A percentile compares a stretch with the other conserved stretches of the same genome.
Conservation (phyloP, 2,888 invertebrate genomes). For the Troides aeacus region DNA sequence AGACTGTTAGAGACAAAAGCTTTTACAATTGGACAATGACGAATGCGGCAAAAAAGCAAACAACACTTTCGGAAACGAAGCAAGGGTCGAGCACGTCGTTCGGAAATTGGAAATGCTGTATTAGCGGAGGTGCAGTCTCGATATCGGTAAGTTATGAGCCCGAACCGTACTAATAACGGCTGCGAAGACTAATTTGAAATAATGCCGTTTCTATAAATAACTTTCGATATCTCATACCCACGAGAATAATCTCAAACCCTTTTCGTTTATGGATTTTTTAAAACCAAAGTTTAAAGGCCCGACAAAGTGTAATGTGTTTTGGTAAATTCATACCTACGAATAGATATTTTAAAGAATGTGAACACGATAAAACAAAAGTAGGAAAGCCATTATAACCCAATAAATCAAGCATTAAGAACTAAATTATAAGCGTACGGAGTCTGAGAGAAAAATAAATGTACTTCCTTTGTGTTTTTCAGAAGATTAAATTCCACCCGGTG, state of each 20-base stretch:
- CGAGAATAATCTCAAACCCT: background rate
- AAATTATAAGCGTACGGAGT: background rate
- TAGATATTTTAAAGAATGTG: background rate
- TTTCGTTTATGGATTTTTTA: background rate
- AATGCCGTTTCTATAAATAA: conserved; percentile 32
- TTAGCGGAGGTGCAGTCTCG: conserved; percentile 60
- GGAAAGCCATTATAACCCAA: background rate
- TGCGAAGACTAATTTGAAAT: conserved; percentile 34
- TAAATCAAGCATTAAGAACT: conserved; percentile 1
- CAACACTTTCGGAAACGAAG: conserved; percentile 44
- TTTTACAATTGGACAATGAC: conserved; percentile 70
- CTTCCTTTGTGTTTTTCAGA: conserved; percentile 20
- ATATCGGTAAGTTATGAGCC: conserved; percentile 45
- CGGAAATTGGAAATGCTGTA: conserved; percentile 75
- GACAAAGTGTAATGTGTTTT: background rate
- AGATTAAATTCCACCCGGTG: conserved; percentile 26
- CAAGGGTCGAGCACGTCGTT: conserved; percentile 45
- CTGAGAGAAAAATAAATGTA: conserved; percentile 4
- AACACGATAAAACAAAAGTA: conserved; percentile 1
- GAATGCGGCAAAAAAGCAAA: conserved; percentile 69
- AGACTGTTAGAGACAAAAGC: conserved; percentile 50
- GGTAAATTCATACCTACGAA: background rate
- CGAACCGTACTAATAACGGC: conserved; percentile 32
- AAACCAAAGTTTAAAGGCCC: background rate
- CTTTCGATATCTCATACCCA: conserved; percentile 2